Base-by-base conservation (phyloP, 2,888 invertebrate species). In the Bedellia somnulentella region DNA sequence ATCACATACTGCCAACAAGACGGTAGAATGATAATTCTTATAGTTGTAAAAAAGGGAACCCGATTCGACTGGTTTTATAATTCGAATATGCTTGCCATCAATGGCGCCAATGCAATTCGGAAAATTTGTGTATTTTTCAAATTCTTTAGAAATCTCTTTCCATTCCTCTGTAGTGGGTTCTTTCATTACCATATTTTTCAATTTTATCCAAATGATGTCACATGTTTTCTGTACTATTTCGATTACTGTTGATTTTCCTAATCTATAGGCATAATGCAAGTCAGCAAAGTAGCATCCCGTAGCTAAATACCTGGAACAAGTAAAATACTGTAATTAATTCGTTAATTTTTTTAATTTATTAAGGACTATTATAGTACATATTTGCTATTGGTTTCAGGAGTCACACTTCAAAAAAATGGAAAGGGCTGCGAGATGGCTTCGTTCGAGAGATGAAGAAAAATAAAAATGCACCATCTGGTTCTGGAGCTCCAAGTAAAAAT, bases 221-320 rank as follows among this genome's bases (percentile, higher is more conserved):
- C 35, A 37, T 27, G 32, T 31, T 31, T 33, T 31, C 30, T 28
- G 34, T 31, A 38, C 33, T 36, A 35, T 38, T 21, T 11, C 18
- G 12, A 5, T 11, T 17, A 27, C n/a, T 27, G 27, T 27, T 2
- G 31, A 31, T 28, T 32, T 17, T 36, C 32, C 38, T 23, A 36
- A 33, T 36, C 38, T 36, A 33, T 33, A 38, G 33, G 27, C 11
- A 2, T 36, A 36, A 30, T 36, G 34, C 33, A 38, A 35, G 33
- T 38, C 38, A 31, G 31, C 34, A 34, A 38, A 38, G 32, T 31
- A 33, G 26, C 26, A 28, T 38, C 36, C 38, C 33, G 36, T 36
- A 23, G 31, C 33, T 29, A 35, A 36, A 24, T 24, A 30, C 14
- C 24, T 23, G 24, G 15, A 21, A 29, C n/a, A n/a, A 23, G 18